These are phyloP conservation scores for Loris lydekkerianus DNA, from an alignment of 2,797 vertebrate species.

Conservation along the genomic window DNA sequence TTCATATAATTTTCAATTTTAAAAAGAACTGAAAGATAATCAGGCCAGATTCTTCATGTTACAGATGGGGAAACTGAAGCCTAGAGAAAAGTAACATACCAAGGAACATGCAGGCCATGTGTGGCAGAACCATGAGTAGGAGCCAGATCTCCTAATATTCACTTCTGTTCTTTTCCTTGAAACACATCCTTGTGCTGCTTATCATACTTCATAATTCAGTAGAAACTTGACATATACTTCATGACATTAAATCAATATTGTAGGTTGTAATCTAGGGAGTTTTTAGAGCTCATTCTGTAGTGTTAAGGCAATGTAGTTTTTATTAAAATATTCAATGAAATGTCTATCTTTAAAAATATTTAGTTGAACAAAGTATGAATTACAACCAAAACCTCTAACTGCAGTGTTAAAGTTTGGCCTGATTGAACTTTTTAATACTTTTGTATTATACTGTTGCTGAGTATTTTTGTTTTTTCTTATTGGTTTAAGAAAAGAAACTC, in stretches of 20 bases:
- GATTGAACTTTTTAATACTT: slow-evolving; percentile 52
- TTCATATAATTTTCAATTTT: slow-evolving; percentile 54
- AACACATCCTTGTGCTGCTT: neutral
- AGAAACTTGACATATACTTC: slow-evolving; percentile 72
- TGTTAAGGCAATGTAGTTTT: slow-evolving; percentile 45
- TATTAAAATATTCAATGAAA: slow-evolving; percentile 1
- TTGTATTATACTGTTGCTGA: neutral
- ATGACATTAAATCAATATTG: slow-evolving; percentile 75
- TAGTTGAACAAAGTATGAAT: slow-evolving; percentile 21
- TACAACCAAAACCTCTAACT: slow-evolving; percentile 2
- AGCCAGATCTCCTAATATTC: neutral
- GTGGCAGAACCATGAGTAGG: neutral
- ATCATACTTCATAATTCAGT: slow-evolving; percentile 29
- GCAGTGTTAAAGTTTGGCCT: neutral
- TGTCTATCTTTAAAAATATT: slow-evolving; percentile 45
- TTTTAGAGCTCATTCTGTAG: slow-evolving; percentile 12
- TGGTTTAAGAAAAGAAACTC: slow-evolving; percentile 51
- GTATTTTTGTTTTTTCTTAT: slow-evolving; percentile 9
- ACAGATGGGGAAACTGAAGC: neutral
- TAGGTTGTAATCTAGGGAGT: slow-evolving; percentile 62
- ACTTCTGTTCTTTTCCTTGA: neutral
- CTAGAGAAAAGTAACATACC: neutral
- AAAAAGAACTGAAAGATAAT: slow-evolving; percentile 51
- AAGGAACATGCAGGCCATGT: neutral
- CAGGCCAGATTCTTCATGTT: slow-evolving; percentile 7